Conservation (phyloP, 1,140 invertebrate genomes). For the Aphaenogaster rudis region DNA sequence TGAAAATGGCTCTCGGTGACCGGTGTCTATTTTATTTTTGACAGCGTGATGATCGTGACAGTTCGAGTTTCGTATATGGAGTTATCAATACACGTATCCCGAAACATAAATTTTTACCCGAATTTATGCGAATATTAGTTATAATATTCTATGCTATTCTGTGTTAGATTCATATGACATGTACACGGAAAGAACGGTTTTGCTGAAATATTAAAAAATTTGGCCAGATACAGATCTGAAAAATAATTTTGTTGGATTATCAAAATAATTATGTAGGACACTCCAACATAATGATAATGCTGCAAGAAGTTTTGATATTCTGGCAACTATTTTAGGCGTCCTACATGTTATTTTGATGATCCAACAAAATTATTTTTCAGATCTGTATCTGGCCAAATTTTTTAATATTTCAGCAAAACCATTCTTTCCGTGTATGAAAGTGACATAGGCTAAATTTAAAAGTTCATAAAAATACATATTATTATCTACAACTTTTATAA, state of each 20-base stretch:
- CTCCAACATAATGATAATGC: no score
- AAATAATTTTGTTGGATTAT: no score
- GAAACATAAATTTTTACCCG: conserved; percentile 13
- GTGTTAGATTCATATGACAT: not conserved
- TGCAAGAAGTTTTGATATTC: no score
- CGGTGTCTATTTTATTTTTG: conserved; percentile 47
- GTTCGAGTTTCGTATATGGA: conserved; percentile 9
- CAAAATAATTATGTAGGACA: no score
- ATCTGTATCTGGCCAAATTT: no score
- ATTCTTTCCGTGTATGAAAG: not conserved
- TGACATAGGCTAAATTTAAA: conserved; percentile 6
- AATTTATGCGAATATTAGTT: not conserved
- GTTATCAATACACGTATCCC: not conserved
- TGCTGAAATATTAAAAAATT: no score
- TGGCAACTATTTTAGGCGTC: no score
- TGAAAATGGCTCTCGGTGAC: conserved; percentile 27
- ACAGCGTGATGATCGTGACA: conserved; percentile 42
- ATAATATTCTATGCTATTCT: not conserved
- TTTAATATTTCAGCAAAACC: no score
- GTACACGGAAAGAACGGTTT: no score
- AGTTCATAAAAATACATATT: not conserved
- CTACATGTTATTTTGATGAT: no score
- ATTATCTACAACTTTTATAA: not conserved
- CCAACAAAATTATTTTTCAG: no score
- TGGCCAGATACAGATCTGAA: no score